These are phyloP conservation scores for Theocolax elegans DNA, from an alignment of 1,140 invertebrate genomes.

Conservation along the genomic window DNA sequence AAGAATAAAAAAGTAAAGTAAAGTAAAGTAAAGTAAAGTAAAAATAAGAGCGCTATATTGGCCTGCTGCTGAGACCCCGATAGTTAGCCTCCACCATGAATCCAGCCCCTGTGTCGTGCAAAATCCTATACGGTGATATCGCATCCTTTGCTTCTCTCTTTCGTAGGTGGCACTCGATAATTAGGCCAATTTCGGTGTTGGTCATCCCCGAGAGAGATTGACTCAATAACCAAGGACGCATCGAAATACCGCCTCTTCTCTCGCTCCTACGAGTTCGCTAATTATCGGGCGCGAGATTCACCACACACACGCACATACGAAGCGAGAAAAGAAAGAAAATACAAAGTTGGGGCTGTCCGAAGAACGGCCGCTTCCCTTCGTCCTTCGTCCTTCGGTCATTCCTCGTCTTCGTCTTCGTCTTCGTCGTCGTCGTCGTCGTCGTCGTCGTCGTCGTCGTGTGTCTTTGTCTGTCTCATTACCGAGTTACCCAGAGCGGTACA, in stretches of 20 bases:
- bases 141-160: constrained; percentile 41
- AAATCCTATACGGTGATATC: constrained; percentile 19
- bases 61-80: constrained; percentile 24
- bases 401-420: background rate
- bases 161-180: constrained; percentile 44
- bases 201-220: constrained; percentile 23
- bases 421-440: constrained; percentile 24
- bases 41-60: constrained; percentile 30
- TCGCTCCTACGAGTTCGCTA: background rate
- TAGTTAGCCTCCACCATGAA: too few species aligned
- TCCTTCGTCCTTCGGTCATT: too few species aligned
- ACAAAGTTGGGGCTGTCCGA: too few species aligned
- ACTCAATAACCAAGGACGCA: constrained; percentile 18
- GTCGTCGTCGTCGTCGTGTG: constrained; percentile 30
- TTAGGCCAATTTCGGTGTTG: constrained; percentile 42
- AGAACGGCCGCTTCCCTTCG: too few species aligned
- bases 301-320: constrained; percentile 13
- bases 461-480: constrained; percentile 9
- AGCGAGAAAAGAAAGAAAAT: constrained; percentile 23
- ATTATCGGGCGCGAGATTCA: background rate
- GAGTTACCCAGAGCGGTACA: constrained; percentile 35
- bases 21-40: too few species aligned
- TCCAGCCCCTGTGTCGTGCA: too few species aligned
- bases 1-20: too few species aligned
- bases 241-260: constrained; percentile 19